A percentile compares a stretch with the other conserved stretches of the same genome.
Conservation (phyloP, 2,113 vertebrate species). For the Nerophis ophidion region DNA sequence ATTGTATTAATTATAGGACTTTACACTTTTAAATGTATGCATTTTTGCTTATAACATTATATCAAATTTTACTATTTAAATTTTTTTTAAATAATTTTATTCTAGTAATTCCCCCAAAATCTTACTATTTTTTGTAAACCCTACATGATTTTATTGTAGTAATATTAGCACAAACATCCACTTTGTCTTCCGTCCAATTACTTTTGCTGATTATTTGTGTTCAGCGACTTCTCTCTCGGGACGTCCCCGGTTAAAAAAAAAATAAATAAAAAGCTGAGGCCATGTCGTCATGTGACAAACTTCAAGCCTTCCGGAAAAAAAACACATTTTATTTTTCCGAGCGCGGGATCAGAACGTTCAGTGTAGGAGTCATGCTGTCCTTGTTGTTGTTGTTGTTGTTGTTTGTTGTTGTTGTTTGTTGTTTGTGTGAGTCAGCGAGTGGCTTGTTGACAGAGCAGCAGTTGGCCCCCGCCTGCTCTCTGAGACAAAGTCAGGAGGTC, state of each 20-base stretch:
- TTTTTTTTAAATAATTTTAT: too few relatives aligned
- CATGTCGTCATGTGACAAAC: not conserved
- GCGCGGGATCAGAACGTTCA: constrained; percentile 1
- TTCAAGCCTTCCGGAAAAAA: not conserved
- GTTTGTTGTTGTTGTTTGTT: not conserved
- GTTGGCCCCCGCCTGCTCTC: not conserved
- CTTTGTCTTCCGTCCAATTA: too few relatives aligned
- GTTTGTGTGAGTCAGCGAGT: not conserved
- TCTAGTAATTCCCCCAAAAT: too few relatives aligned
- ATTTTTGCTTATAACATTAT: too few relatives aligned
- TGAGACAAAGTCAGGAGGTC: not conserved
- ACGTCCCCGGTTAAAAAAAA: not conserved
- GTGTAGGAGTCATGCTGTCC: not conserved
- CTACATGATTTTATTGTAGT: too few relatives aligned
- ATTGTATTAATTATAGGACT: too few relatives aligned
- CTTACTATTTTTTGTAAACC: too few relatives aligned
- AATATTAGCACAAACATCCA: too few relatives aligned
- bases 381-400: not conserved
- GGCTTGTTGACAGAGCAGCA: not conserved
- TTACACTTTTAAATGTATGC: too few relatives aligned
- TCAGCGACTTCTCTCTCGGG: not conserved
- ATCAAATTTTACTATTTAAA: too few relatives aligned
- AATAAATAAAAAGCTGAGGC: too few relatives aligned
- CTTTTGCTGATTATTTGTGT: too few relatives aligned
- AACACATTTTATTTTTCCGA: not conserved